A percentile compares a stretch with the other conserved stretches of the same genome.
phyloP scores from a whole-genome alignment of 2,113 vertebrate genomes.

The Petromus typicus region DNA sequence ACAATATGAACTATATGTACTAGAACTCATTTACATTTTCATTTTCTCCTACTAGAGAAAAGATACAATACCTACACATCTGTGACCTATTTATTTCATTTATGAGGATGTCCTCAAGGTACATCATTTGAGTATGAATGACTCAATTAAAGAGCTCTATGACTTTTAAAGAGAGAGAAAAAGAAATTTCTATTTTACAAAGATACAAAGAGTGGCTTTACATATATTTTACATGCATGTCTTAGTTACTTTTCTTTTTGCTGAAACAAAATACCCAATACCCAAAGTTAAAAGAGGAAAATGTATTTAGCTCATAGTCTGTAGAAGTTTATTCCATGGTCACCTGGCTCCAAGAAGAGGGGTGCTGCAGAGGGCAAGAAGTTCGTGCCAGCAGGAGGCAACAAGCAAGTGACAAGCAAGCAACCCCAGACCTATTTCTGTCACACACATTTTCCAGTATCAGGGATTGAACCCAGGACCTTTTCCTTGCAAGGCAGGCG shows the following conservation, averaged over 20 bases:
- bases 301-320: background rate
- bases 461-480: too few species aligned
- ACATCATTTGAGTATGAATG: too few species aligned
- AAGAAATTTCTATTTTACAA: background rate
- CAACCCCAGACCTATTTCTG: background rate
- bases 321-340: background rate
- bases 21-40: too few species aligned
- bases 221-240: background rate
- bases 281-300: background rate
- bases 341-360: background rate
- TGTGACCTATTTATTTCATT: too few species aligned
- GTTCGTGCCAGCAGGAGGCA: background rate
- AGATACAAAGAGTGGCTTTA: background rate
- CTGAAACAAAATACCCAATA: background rate
- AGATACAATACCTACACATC: too few species aligned
- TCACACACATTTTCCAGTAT: too few species aligned
- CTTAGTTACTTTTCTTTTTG: background rate
- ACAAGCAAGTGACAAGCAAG: background rate
- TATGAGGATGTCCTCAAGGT: too few species aligned
- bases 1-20: too few species aligned
- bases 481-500: too few species aligned
- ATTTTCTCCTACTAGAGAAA: too few species aligned
- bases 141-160: too few species aligned
- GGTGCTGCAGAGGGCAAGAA: background rate
- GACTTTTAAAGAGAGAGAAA: slow-evolving; percentile 30